Conservation (phyloP, 1,140 invertebrate genomes). For the Magallana ariakensis region DNA sequence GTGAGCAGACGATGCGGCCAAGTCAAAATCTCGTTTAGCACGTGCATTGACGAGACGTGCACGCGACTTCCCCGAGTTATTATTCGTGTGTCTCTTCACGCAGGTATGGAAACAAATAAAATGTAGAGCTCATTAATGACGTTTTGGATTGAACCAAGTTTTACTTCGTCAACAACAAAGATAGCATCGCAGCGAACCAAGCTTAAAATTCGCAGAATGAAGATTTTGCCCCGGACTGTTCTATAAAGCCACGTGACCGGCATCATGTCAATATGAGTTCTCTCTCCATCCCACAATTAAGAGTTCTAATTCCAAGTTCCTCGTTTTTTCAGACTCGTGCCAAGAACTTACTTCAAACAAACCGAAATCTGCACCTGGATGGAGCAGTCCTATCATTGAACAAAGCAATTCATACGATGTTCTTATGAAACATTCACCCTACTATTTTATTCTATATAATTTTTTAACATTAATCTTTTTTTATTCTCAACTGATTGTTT, state of each 20-base stretch:
- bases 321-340: constrained; percentile 35
- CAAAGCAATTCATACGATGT: too few species aligned
- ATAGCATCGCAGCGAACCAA: constrained; percentile 12
- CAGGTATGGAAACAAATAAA: constrained; percentile 52
- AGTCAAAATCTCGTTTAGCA: constrained; percentile 52
- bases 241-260: constrained; percentile 22
- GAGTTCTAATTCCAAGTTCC: constrained; percentile 23
- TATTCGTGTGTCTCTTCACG: constrained; percentile 56
- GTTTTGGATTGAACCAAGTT: constrained; percentile 44
- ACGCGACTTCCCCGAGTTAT: constrained; percentile 57
- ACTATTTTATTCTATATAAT: too few species aligned
- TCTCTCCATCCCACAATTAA: constrained; percentile 12
- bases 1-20: constrained; percentile 55
- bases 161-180: constrained; percentile 46
- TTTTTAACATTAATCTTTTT: too few species aligned
- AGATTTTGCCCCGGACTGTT: not conserved
- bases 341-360: constrained; percentile 34
- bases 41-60: constrained; percentile 55
- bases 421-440: too few species aligned
- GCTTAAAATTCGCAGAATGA: constrained; percentile 29
- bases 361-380: constrained; percentile 28
- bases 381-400: too few species aligned
- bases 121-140: constrained; percentile 51
- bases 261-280: constrained; percentile 12
- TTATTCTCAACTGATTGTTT: too few species aligned